Evolutionary conservation across 2,797 vertebrate species (phyloP).

Genomic region (Octomys mimax): DNA sequence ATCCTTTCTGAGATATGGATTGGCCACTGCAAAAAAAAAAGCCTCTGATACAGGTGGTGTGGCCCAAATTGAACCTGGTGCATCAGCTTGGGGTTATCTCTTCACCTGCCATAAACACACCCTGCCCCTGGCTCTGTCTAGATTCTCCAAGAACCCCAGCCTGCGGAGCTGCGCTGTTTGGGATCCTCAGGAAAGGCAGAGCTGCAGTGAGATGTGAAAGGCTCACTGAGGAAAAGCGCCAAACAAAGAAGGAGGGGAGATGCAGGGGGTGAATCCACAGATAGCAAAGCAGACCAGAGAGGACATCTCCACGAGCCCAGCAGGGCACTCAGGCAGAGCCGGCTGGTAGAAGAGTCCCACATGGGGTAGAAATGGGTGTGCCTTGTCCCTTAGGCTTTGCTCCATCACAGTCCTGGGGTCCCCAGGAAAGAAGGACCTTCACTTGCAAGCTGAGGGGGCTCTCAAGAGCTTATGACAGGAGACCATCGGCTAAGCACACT

Average conservation of each 20-base stretch:
- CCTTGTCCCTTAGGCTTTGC: accelerated
- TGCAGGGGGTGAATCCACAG: too few species aligned
- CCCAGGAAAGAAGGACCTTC: background rate
- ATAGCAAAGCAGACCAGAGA: background rate
- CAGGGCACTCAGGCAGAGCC: background rate
- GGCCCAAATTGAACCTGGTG: background rate
- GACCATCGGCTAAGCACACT: background rate
- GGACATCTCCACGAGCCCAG: background rate
- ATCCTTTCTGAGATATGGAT: background rate
- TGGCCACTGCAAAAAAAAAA: background rate
- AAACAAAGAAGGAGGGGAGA: background rate
- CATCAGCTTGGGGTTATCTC: background rate
- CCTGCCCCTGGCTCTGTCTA: background rate
- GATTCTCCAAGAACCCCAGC: background rate
- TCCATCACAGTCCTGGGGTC: background rate
- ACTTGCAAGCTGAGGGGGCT: background rate
- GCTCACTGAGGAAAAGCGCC: background rate
- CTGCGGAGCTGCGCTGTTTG: background rate
- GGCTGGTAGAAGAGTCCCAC: background rate
- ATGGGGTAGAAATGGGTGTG: background rate
- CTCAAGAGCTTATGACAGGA: background rate
- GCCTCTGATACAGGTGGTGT: background rate
- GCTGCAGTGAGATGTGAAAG: background rate
- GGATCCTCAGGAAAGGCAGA: background rate
- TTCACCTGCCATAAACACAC: background rate